Evolutionary conservation across 2,888 invertebrate genomes (phyloP), one percentile per base, ranked within the genome.

Genomic region (Aethes cnicana): DNA sequence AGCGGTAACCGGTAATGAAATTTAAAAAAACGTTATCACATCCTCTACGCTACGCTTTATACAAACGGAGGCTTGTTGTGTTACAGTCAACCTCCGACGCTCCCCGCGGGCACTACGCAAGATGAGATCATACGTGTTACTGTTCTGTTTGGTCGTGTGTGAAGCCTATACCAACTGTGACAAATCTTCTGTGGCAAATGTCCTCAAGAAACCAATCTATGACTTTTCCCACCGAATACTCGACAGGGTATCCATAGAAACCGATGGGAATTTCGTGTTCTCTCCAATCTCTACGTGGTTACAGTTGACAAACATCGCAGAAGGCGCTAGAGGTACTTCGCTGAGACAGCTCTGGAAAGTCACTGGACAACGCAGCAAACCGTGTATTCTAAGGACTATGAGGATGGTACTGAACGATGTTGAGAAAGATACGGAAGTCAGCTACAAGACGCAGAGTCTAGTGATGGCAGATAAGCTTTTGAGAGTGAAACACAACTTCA

Each of bases 271-370:
- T 57, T 86, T 84, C 42, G 77, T 81, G 0, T 84, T 70, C 48
- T 83, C 86, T 0, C 86, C 86, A 0, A 47, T 84, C 1, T 72
- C 78, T 0, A 74, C 78, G 2, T 86, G 84, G 81, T 48, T 83
- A 25, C 84, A 86, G 47, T 56, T 86, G 1, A 54, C 70, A 4
- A 71, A 78, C 0, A 17, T 85, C 6, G 74, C 81, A 0, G 79
- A 82, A 55, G 84, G 84, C 0, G 78, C 85, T 0, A 54, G 48
- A 0, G 76, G 74, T 0, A 26, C 20, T 0, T 81, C 83, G 0
- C 55, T 70, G 2, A 57, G 56, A 3, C 81, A 86, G 61, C 70
- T 86, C 1, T 68, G 71, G 68, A 70, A 61, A 3, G 65, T 80
- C 0, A 81, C 84, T 0, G 69, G 63, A 53, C 69, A 74, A 8